phyloP scores from a whole-genome alignment of 2,888 invertebrate species.

The Lobophora halterata region DNA sequence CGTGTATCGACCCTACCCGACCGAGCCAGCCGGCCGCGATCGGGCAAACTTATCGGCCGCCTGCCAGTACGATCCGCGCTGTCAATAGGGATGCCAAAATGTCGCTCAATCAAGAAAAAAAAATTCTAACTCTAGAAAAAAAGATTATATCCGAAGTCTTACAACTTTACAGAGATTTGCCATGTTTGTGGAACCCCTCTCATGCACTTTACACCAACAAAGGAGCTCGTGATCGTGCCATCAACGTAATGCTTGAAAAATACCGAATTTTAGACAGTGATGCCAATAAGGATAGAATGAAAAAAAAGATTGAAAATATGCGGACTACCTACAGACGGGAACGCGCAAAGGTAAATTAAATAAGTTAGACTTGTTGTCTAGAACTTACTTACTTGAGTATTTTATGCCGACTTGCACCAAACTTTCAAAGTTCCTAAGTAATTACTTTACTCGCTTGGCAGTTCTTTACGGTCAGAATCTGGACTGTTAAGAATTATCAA shows the following conservation, averaged over 20 bases:
- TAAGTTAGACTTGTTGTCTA: too few relatives aligned
- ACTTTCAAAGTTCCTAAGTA: too few relatives aligned
- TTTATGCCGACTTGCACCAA: too few relatives aligned
- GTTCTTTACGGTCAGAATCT: too few relatives aligned
- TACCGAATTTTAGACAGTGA: slow-evolving; percentile 10
- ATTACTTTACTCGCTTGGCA: too few relatives aligned
- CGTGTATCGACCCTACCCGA: slow-evolving; percentile 4
- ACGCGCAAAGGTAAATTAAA: slow-evolving; percentile 31
- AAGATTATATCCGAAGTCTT: slow-evolving; percentile 1
- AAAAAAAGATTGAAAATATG: slow-evolving; percentile 39
- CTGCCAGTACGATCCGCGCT: slow-evolving; percentile 24
- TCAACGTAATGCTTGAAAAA: slow-evolving; percentile 4
- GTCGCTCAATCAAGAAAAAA: slow-evolving; percentile 4
- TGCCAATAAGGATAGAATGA: slow-evolving; percentile 16
- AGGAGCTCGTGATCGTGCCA: slow-evolving; percentile 10
- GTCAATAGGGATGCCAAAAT: slow-evolving; percentile 3
- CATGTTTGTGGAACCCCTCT: slow-evolving; percentile 33
- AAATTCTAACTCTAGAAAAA: slow-evolving; percentile 1
- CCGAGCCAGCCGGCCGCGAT: slow-evolving; percentile 6
- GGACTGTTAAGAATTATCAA: too few relatives aligned
- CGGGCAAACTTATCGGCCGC: slow-evolving; percentile 12
- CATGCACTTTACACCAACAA: slow-evolving; percentile 27
- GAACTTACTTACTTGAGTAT: too few relatives aligned
- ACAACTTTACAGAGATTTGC: slow-evolving; percentile 7
- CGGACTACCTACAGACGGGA: slow-evolving; percentile 36